Evolutionary conservation across 2,888 invertebrate genomes (phyloP), one percentile per base, ranked within the genome.

Genomic region (Rhingia rostrata): DNA sequence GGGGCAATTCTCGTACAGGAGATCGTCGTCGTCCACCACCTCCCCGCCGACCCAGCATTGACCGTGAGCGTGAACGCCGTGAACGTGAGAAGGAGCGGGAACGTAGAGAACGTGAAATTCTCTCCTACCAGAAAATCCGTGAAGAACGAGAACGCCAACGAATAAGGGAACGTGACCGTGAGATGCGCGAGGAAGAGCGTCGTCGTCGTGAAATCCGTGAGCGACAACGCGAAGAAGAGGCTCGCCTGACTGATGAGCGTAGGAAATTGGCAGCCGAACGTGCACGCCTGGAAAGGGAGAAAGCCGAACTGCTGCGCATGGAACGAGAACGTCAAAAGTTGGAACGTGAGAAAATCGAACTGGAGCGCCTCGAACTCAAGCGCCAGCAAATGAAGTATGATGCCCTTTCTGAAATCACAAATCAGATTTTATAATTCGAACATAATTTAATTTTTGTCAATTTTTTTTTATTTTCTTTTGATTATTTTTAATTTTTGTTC

Each of bases 231-330:
- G 95, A 96, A 89, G 97, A 98, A 92, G 96, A 97, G 43, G 94
- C 95, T 53, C 94, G 96, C 64, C 93, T 97, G 64, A 95, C 95
- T 80, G 93, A 96, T 61, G 97, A 97, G 90, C 93, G 96, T 33
- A 96, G 96, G 88, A 96, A 96, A 88, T 92, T 97, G 84, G 93
- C 96, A 54, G 92, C 96, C 10, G 98, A 98, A 91, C 94, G 97
- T 30, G 97, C 97, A 88, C 95, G 95, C 87, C 94, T 98, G 67
- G 98, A 98, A 89, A 94, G 96, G 3, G 97, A 97, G 89, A 96
- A 96, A 91, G 95, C 96, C 12, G 97, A 98, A 89, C 91, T 97
- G 32, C 92, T 97, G 86, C 94, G 96, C 64, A 90, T 97, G 86
- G 97, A 97, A 90, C 93, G 97, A 12, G 97, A 97, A 90, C 93